These are phyloP conservation scores for Hyppa rectilinea DNA, from an alignment of 2,888 invertebrate species.

Conservation along the genomic window DNA sequence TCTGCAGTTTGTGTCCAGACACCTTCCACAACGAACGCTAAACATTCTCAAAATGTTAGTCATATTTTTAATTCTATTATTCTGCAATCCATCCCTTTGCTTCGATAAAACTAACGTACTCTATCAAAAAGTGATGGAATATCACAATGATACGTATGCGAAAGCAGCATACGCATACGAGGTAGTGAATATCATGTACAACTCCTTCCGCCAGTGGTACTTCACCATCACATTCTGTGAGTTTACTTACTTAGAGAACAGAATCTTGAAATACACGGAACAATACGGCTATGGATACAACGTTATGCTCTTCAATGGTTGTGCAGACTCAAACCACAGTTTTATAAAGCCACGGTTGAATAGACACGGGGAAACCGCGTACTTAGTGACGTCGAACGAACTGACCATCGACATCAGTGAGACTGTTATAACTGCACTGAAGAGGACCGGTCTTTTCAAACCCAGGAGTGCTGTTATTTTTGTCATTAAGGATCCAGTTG, in stretches of 20 bases:
- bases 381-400: conserved; percentile 81
- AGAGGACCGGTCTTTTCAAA: conserved; percentile 84
- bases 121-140: conserved; percentile 77
- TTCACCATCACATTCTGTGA: conserved; percentile 87
- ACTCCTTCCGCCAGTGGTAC: conserved; percentile 85
- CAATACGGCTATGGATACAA: conserved; percentile 83
- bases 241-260: conserved; percentile 87
- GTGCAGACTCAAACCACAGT: conserved; percentile 77
- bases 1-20: conserved; percentile 71
- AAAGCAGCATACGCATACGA: conserved; percentile 81
- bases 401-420: conserved; percentile 81
- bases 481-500: conserved; percentile 78
- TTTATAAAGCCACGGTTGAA: conserved; percentile 82
- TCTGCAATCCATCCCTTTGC: conserved; percentile 65
- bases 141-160: conserved; percentile 75
- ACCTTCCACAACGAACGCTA: conserved; percentile 64
- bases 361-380: conserved; percentile 84
- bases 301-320: conserved; percentile 84
- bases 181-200: conserved; percentile 83
- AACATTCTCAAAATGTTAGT: conserved; percentile 70
- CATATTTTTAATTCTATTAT: conserved; percentile 63
- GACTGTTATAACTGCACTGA: conserved; percentile 77
- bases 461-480: conserved; percentile 85
- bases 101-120: conserved; percentile 68
- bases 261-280: conserved; percentile 85